Evolutionary conservation across 2,113 vertebrate species (phyloP).

Genomic region (Indicator maculatus): DNA sequence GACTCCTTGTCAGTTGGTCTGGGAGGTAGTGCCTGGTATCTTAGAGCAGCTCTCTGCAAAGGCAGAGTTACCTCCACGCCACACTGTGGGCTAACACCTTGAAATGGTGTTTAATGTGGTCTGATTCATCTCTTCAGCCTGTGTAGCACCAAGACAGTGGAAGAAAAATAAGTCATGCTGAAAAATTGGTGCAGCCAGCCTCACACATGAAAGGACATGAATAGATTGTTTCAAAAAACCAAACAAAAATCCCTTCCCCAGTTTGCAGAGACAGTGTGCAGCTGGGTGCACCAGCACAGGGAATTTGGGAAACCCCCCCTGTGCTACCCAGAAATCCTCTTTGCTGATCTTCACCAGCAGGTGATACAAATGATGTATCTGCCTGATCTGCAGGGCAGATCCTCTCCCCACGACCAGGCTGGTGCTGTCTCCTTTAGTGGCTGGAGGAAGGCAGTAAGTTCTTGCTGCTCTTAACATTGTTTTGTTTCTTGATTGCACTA

Average conservation of each 20-base stretch:
- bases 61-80: background rate
- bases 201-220: background rate
- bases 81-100: background rate
- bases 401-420: background rate
- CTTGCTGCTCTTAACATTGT: background rate
- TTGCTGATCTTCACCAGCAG: background rate
- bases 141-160: background rate
- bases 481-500: background rate
- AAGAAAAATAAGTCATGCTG: constrained; percentile 27
- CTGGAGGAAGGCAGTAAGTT: background rate
- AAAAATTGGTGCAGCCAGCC: background rate
- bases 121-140: constrained; percentile 37
- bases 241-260: background rate
- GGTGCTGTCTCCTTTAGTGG: background rate
- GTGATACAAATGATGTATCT: background rate
- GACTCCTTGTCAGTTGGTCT: background rate
- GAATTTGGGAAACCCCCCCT: background rate
- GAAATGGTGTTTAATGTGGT: background rate
- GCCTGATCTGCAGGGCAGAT: background rate
- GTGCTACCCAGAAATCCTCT: background rate
- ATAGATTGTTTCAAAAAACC: background rate
- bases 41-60: background rate
- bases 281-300: background rate
- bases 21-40: background rate
- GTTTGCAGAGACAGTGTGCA: background rate